phyloP scores from a whole-genome alignment of 2,888 invertebrate genomes.

The Aleiodes leptofemur region DNA sequence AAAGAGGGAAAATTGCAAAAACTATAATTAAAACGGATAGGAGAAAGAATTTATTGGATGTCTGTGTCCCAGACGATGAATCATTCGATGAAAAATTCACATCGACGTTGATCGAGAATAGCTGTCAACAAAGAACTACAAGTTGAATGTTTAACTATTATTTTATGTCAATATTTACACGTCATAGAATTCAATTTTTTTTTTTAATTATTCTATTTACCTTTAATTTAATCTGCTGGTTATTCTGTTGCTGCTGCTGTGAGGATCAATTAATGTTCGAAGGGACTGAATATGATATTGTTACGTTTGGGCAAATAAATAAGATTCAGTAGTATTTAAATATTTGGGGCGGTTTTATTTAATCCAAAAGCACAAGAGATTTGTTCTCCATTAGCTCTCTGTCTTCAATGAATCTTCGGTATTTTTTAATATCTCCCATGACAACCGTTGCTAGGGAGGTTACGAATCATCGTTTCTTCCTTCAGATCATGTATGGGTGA shows the following conservation, averaged over 20 bases:
- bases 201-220: not conserved
- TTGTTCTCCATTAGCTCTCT: too few relatives aligned
- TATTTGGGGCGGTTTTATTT: too few relatives aligned
- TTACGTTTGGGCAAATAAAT: too few relatives aligned
- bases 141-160: slow-evolving; percentile 29
- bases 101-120: slow-evolving; percentile 32
- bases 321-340: too few relatives aligned
- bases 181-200: slow-evolving; percentile 41
- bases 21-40: slow-evolving; percentile 39
- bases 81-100: not conserved
- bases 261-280: too few relatives aligned
- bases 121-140: not conserved
- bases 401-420: too few relatives aligned
- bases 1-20: slow-evolving; percentile 17
- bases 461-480: too few relatives aligned
- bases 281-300: too few relatives aligned
- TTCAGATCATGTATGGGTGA: too few relatives aligned
- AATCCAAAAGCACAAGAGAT: too few relatives aligned
- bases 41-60: slow-evolving; percentile 7
- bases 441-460: too few relatives aligned
- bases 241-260: not conserved
- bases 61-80: not conserved
- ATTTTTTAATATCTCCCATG: too few relatives aligned
- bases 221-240: not conserved
- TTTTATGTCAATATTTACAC: slow-evolving; percentile 43